Evolutionary conservation across 2,888 invertebrate genomes (phyloP).

Genomic region (Ophion ellenae): DNA sequence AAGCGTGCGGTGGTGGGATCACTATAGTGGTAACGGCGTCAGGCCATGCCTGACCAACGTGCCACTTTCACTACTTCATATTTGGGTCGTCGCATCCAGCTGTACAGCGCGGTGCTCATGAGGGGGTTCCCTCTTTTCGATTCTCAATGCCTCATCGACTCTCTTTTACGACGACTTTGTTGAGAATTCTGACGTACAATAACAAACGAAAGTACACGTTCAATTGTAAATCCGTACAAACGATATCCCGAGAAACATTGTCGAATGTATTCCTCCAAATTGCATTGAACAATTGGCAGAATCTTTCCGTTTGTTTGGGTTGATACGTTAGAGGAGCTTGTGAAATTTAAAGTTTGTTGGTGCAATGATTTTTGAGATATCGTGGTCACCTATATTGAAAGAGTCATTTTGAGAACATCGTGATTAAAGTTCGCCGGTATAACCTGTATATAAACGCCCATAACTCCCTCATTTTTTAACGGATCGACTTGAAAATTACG

Average conservation of each 20-base stretch:
- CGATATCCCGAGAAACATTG: neutral
- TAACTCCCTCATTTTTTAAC: too few species aligned
- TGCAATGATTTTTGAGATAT: too few species aligned
- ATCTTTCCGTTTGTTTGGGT: too few species aligned
- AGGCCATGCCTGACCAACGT: slow-evolving; percentile 82
- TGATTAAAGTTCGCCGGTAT: too few species aligned
- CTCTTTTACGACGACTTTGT: neutral
- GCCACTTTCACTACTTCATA: slow-evolving; percentile 83
- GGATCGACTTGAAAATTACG: too few species aligned
- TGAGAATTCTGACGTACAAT: neutral
- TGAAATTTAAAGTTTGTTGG: too few species aligned
- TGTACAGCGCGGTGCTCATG: slow-evolving; percentile 67
- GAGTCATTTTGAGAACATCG: too few species aligned
- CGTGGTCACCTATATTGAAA: too few species aligned
- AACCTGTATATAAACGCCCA: too few species aligned
- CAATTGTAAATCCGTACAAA: neutral
- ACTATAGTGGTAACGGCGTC: slow-evolving; percentile 76
- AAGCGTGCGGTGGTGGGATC: slow-evolving; percentile 59
- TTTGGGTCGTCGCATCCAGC: slow-evolving; percentile 82
- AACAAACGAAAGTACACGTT: neutral
- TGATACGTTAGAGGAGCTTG: too few species aligned
- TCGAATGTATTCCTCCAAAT: neutral
- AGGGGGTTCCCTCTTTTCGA: slow-evolving; percentile 50
- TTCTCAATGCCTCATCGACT: slow-evolving; percentile 30
- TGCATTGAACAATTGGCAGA: too few species aligned